Evolutionary conservation across 2,113 vertebrate genomes (phyloP), one percentile per base, ranked within the genome.

Genomic region (Oreotrochilus melanogaster): DNA sequence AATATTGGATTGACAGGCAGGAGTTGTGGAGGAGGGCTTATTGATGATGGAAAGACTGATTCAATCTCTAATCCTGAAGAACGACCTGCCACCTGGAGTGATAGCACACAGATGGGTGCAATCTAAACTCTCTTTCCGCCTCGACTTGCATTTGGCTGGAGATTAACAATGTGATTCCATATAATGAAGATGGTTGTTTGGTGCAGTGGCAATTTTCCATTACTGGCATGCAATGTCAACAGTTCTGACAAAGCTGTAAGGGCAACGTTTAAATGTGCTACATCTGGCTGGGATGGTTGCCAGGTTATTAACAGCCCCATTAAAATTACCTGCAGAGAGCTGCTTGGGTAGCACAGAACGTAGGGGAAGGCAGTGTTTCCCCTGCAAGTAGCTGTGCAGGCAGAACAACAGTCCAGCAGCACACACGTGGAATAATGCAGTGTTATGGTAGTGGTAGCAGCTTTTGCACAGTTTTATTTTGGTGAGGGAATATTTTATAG

Each of bases 21-120:
- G 97, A 47, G 56, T 95, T 90, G 96, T 92, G 95, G 97, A 95
- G 92, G 94, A 95, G 85, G 82, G 89, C 93, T 97, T 97, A 92
- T 91, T 97, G 96, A 97, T 97, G 97, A 97, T 97, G 93, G 95
- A 95, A 96, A 97, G 96, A 93, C 97, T 95, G 97, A 96, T 97
- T 97, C 97, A 96, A 98, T 97, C 96, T 97, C 97, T 97, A 97
- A 96, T 97, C 96, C 96, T 97, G 96, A 97, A 96, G 97, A 97
- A 97, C 82, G 95, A 97, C 96, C 97, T 98, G 97, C 97, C 97
- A 98, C 96, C 93, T 96, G 95, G 87, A 97, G 94, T 98, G 96
- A 97, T 97, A 96, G 94, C 76, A 73, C 96, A 97, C 95, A 98
- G 96, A 97, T 97, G 96, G 94, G 94, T 94, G 95, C 95, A 97